These are phyloP conservation scores for Bombus superbus DNA, from an alignment of 1,140 invertebrate genomes.

Conservation along the genomic window DNA sequence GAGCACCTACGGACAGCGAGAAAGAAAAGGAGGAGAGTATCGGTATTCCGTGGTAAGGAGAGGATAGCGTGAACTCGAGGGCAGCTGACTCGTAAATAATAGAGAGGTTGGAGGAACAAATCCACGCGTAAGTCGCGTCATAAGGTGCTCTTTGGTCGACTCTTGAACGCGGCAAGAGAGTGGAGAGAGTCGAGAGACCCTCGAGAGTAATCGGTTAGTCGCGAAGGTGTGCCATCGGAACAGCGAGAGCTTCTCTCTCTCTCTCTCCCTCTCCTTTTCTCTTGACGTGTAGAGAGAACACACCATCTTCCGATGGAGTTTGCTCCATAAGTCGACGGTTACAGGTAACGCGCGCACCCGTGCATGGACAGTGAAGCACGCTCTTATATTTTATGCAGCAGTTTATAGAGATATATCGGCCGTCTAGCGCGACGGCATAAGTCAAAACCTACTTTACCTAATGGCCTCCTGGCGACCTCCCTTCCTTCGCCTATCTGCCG, in stretches of 20 bases:
- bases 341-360: constrained; percentile 41
- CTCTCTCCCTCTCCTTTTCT: not conserved
- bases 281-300: not conserved
- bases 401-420: constrained; percentile 77
- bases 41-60: not conserved
- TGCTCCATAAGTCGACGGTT: constrained; percentile 52
- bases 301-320: constrained; percentile 58
- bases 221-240: constrained; percentile 22
- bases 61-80: not conserved
- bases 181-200: constrained; percentile 1
- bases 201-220: constrained; percentile 52
- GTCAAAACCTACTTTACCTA: constrained; percentile 81
- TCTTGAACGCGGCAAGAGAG: not conserved
- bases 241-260: constrained; percentile 29
- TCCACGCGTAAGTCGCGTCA: constrained; percentile 16
- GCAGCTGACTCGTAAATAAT: constrained; percentile 31
- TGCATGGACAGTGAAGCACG: constrained; percentile 40
- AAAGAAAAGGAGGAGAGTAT: no score
- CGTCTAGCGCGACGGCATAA: constrained; percentile 73
- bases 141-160: not conserved
- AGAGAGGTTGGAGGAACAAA: constrained; percentile 8
- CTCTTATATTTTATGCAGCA: constrained; percentile 77
- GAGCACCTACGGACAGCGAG: not conserved
- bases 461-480: constrained; percentile 73
- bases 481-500: constrained; percentile 22